Evolutionary conservation across 2,888 invertebrate genomes (phyloP).

Genomic region (Octonoba sinensis): DNA sequence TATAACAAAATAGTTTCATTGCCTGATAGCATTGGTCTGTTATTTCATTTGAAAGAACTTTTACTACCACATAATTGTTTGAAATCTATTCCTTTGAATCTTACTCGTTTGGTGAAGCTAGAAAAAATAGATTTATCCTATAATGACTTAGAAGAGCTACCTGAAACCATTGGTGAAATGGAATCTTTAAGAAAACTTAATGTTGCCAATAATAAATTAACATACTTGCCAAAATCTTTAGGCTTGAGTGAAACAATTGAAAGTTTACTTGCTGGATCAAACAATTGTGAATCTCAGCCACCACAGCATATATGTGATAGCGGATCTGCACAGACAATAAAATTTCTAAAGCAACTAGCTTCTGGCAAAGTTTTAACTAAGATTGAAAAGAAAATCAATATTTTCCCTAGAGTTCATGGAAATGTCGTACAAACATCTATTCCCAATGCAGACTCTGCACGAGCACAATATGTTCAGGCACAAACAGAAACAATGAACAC

Average conservation of each 20-base stretch:
- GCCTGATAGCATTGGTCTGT: slow-evolving; percentile 70
- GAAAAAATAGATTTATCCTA: slow-evolving; percentile 70
- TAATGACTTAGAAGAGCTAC: slow-evolving; percentile 69
- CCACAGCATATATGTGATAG: slow-evolving; percentile 69
- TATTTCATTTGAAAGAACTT: slow-evolving; percentile 70
- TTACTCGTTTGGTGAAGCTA: slow-evolving; percentile 69
- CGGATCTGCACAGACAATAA: slow-evolving; percentile 69
- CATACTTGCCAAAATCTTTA: slow-evolving; percentile 69
- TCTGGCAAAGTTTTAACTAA: slow-evolving; percentile 29
- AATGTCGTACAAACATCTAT: slow-evolving; percentile 70
- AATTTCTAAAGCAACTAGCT: slow-evolving; percentile 68
- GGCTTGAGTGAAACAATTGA: slow-evolving; percentile 68
- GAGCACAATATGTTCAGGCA: slow-evolving; percentile 71
- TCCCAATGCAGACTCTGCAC: slow-evolving; percentile 70
- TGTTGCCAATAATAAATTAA: slow-evolving; percentile 70
- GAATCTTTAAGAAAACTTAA: slow-evolving; percentile 69
- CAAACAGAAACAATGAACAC: slow-evolving; percentile 70
- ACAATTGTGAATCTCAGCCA: slow-evolving; percentile 68
- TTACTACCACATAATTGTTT: slow-evolving; percentile 69
- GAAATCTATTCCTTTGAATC: slow-evolving; percentile 68
- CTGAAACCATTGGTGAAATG: slow-evolving; percentile 69
- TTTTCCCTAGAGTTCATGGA: slow-evolving; percentile 70
- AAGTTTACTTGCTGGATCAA: slow-evolving; percentile 69
- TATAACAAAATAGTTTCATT: slow-evolving; percentile 69
- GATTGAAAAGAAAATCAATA: slow-evolving; percentile 65